Evolutionary conservation across 2,797 vertebrate genomes (phyloP).

Genomic region (Sebastes oblongus): DNA sequence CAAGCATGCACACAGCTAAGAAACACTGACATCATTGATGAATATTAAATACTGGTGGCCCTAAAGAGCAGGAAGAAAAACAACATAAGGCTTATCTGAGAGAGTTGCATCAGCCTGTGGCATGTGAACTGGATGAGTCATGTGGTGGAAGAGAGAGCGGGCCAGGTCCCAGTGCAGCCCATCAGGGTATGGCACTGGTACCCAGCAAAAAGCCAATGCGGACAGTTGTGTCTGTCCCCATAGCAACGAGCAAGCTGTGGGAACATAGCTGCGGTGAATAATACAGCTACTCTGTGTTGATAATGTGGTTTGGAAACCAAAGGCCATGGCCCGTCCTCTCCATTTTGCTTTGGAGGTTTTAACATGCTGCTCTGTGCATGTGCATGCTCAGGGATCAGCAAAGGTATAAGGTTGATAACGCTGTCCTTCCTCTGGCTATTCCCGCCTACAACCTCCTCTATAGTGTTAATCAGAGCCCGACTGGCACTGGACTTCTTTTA

Average conservation of each 20-base stretch:
- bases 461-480: background rate
- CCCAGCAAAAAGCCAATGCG: constrained; percentile 40
- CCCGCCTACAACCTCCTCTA: background rate
- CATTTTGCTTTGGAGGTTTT: constrained; percentile 18
- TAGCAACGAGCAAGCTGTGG: constrained; percentile 55
- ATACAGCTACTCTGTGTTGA: constrained; percentile 26
- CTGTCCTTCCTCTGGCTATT: background rate
- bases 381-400: constrained; percentile 20
- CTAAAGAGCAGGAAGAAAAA: constrained; percentile 18
- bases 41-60: constrained; percentile 10
- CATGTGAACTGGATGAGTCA: constrained; percentile 61
- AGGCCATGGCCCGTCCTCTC: constrained; percentile 14
- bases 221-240: constrained; percentile 74
- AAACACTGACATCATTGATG: constrained; percentile 16
- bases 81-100: constrained; percentile 13
- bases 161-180: constrained; percentile 40
- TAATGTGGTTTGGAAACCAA: constrained; percentile 51
- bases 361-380: constrained; percentile 7
- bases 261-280: constrained; percentile 46
- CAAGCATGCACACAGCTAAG: background rate
- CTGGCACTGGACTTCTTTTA: background rate
- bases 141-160: constrained; percentile 18
- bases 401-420: constrained; percentile 27
- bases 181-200: constrained; percentile 36
- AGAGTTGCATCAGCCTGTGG: constrained; percentile 41